Base-by-base conservation (phyloP, 2,888 invertebrate genomes). In the Strigamia crassipes region DNA sequence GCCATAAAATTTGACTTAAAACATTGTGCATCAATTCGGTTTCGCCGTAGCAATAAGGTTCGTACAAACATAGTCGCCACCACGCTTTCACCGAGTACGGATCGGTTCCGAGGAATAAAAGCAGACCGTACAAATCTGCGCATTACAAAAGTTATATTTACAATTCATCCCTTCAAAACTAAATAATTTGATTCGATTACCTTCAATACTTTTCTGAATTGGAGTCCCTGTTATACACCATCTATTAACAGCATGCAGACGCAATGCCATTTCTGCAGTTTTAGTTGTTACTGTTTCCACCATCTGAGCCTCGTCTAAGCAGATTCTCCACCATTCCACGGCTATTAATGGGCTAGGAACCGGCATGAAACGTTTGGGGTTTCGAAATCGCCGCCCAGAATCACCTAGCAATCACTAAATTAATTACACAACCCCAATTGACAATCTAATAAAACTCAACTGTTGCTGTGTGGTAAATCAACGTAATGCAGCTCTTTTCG, bases 201-300 rank as follows among this genome's bases (percentile, higher is more conserved):
- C 91, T 85, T 90, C 88, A 21, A 92, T 86, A 23, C 89, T 88
- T 82, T 90, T 90, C 85, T 92, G 91, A 79, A 93, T 89, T 0
- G 93, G 93, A 0, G 94, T 94, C 27, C 94, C 94, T 5, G 93
- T 93, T 0, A 92, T 90, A 15, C 92, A 92, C 94, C 94, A 94
- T 78, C 92, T 90, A 87, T 93, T 91, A 1, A 91, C 86, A 10
- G 92, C 91, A 83, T 86, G 85, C 61, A 93, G 86, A 83, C 89
- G 88, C 78, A 89, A 86, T 0, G 92, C 91, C 92, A 93, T 92
- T 85, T 90, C 89, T 0, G 92, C 91, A 0, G 91, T 90, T 85
- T 90, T 89, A 1, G 90, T 89, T 0, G 89, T 88, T 3, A 89
- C 89, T 79, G 90, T 89, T 86, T 94, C 93, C 0, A 94, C 92